Evolutionary conservation across 2,888 invertebrate genomes (phyloP), one percentile per base, ranked within the genome.

Genomic region (Ferdinandea cuprea): DNA sequence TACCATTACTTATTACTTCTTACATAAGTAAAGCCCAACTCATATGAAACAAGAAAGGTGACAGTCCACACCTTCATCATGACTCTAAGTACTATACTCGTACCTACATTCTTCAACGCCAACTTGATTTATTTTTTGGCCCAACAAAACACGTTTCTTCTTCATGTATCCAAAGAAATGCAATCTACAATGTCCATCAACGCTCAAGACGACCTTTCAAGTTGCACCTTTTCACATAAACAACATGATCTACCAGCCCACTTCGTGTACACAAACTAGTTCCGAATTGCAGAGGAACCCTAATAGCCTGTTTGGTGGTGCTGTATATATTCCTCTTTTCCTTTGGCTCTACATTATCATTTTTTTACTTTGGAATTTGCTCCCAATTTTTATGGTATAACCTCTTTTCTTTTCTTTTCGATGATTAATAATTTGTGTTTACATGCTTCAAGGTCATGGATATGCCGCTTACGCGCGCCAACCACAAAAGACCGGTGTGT

Each of bases 401-500:
- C 56, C 13, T 66, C 37, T 52, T 66, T 59, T 37, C n/a, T 7
- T 25, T 15, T 42, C 17, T 15, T 30, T 30, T 28, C 50, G 5
- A 17, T 11, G 32, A 52, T 59, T 50, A 58, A 66, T 9, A 58
- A 72, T 30, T 80, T 74, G 21, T 80, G 50, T 74, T 81, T 59
- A 71, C 63, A 58, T 35, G 42, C 4, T 58, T 65, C 69, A 81
- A 81, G 76, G 80, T 71, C 80, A 81, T 65, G 69, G 56, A 63
- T 68, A 28, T 44, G 48, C 0, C 4, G 7, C 54, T 61, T 46
- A 52, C 37, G 30, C 37, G 56, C 48, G 40, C 42, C 40, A 30
- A 40, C 35, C 25, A 42, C 50, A 28, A 35, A 32, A 68, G 66
- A 77, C 69, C 77, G 77, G 69, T 69, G 56, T n/a, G n/a, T 30